Conservation (phyloP, 2,797 vertebrate species). For the Neopelma chrysocephalum region DNA sequence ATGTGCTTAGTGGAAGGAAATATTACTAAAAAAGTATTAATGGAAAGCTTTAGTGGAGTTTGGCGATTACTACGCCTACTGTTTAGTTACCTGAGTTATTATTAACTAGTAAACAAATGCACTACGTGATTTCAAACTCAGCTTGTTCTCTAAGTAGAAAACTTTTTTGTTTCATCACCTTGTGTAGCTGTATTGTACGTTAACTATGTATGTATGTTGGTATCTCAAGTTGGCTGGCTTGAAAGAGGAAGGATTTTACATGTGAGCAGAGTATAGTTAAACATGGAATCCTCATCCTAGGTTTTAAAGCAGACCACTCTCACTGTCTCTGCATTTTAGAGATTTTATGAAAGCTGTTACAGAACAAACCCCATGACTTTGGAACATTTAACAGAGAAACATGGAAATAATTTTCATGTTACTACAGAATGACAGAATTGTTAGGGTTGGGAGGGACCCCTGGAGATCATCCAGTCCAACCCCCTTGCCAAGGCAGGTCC, state of each 20-base stretch:
- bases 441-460: not conserved
- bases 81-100: not conserved
- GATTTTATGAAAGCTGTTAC: not conserved
- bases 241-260: not conserved
- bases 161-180: not conserved
- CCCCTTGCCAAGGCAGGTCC: not conserved
- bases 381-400: not conserved
- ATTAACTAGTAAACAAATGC: not conserved
- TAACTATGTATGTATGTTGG: not conserved
- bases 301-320: not conserved
- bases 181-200: not conserved
- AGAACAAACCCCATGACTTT: not conserved
- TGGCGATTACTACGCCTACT: not conserved
- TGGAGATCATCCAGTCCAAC: not conserved
- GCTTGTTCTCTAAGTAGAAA: not conserved
- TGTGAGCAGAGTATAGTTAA: not conserved
- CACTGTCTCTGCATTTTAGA: not conserved
- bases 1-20: not conserved
- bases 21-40: not conserved
- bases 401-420: not conserved
- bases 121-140: not conserved
- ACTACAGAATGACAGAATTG: not conserved
- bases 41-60: not conserved
- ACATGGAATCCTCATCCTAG: not conserved
- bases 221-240: not conserved